Evolutionary conservation across 2,113 vertebrate genomes (phyloP).

Genomic region (Nesoenas mayeri): DNA sequence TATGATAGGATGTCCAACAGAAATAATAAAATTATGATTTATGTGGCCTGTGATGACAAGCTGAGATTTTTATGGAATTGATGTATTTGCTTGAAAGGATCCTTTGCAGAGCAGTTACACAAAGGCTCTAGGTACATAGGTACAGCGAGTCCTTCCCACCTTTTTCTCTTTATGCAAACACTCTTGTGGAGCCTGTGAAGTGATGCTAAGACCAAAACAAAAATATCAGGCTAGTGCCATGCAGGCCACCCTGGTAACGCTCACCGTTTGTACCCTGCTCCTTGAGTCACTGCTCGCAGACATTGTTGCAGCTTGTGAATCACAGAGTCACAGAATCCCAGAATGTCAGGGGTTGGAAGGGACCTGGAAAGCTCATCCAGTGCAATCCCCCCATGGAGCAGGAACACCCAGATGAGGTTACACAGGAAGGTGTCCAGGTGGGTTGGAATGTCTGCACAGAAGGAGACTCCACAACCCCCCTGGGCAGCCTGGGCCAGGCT

Average conservation of each 20-base stretch:
- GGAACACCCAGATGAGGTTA: no score
- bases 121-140: background rate
- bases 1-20: background rate
- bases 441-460: no score
- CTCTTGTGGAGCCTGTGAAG: background rate
- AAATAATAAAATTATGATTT: background rate
- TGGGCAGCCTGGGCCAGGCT: no score
- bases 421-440: no score
- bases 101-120: background rate
- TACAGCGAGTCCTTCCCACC: background rate
- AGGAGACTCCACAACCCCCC: no score
- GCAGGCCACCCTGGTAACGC: background rate
- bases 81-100: background rate
- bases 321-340: no score
- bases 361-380: no score
- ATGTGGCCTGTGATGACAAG: background rate
- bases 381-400: no score
- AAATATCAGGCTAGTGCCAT: background rate
- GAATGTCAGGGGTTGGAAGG: no score
- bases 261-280: background rate
- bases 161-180: background rate
- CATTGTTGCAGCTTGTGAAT: rapidly evolving
- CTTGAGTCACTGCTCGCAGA: rapidly evolving
- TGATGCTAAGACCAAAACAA: background rate
- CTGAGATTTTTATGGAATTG: background rate